Evolutionary conservation across 2,797 vertebrate genomes (phyloP).

Genomic region (Aselliscus stoliczkanus): DNA sequence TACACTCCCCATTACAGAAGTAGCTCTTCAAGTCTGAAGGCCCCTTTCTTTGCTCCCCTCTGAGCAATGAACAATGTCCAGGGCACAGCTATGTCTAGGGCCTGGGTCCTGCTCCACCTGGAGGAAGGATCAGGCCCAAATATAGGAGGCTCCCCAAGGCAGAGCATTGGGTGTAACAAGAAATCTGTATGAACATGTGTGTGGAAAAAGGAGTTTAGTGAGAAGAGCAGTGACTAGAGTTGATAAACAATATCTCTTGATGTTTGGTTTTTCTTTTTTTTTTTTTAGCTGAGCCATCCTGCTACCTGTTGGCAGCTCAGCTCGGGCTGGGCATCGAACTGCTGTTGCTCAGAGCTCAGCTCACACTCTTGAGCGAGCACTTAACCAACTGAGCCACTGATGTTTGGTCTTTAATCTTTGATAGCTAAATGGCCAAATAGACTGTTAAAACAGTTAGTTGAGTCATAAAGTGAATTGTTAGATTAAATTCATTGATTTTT

Average conservation of each 20-base stretch:
- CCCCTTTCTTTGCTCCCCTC: too few relatives aligned
- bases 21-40: background rate
- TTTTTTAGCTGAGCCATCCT: too few relatives aligned
- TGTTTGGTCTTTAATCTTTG: constrained; percentile 28
- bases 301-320: too few relatives aligned
- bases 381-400: too few relatives aligned
- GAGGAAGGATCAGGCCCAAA: background rate
- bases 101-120: background rate
- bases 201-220: background rate
- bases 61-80: background rate
- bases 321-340: too few relatives aligned
- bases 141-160: background rate
- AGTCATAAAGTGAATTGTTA: constrained; percentile 57
- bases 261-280: constrained; percentile 15
- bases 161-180: background rate
- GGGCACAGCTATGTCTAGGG: background rate
- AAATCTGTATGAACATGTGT: background rate
- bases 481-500: constrained; percentile 64
- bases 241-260: background rate
- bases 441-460: constrained; percentile 3
- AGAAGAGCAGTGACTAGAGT: background rate
- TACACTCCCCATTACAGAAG: background rate
- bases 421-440: constrained; percentile 37
- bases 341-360: too few relatives aligned
- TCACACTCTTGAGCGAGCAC: too few relatives aligned